These are phyloP conservation scores for Dryas iulia DNA, from an alignment of 1,140 invertebrate genomes.

Conservation along the genomic window DNA sequence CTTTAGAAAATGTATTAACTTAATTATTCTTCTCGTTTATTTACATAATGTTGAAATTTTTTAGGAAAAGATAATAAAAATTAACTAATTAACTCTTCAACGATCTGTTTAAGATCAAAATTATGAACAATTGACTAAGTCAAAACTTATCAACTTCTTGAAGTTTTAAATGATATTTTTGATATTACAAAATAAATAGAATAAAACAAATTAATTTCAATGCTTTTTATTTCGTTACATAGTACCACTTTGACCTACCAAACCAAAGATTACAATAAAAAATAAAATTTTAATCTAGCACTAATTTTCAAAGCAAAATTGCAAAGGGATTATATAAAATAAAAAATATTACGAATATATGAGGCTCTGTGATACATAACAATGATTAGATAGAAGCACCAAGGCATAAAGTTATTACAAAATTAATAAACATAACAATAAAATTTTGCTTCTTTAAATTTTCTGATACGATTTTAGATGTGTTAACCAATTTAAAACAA, in stretches of 20 bases:
- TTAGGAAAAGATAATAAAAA: too few species aligned
- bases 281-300: background rate
- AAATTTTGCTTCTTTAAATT: background rate
- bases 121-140: background rate
- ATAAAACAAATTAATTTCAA: slow-evolving; percentile 27
- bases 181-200: slow-evolving; percentile 9
- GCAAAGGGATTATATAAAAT: background rate
- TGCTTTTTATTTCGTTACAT: slow-evolving; percentile 29
- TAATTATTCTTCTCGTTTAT: too few species aligned
- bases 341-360: background rate
- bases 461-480: too few species aligned
- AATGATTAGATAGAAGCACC: background rate
- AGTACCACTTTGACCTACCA: slow-evolving; percentile 30
- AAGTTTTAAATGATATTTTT: background rate
- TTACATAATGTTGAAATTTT: too few species aligned
- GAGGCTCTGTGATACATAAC: background rate
- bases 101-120: background rate
- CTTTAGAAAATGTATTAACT: too few species aligned
- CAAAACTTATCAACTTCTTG: background rate
- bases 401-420: background rate
- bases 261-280: slow-evolving; percentile 20
- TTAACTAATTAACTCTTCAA: too few species aligned
- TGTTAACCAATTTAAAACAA: too few species aligned
- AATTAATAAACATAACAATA: background rate
- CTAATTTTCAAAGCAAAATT: background rate